A percentile compares a stretch with the other conserved stretches of the same genome.
Evolutionary conservation across 2,888 invertebrate species (phyloP).

Genomic region (Esperia sulphurella): DNA sequence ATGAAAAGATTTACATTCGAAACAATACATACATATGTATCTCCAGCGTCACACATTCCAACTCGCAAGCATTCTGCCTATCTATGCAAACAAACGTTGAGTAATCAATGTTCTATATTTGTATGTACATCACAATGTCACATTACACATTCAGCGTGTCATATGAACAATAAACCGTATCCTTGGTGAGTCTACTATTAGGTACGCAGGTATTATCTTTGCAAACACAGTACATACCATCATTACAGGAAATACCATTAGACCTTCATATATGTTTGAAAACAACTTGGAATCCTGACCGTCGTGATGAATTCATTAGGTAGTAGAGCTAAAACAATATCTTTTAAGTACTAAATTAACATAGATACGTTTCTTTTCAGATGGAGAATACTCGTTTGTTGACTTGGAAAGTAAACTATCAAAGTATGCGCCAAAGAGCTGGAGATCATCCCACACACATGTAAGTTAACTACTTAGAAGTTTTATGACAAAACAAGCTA

Average conservation of each 20-base stretch:
- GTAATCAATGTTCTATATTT: slow-evolving; percentile 44
- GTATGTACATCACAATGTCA: slow-evolving; percentile 33
- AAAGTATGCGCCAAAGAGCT: slow-evolving; percentile 97
- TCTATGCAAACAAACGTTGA: slow-evolving; percentile 41
- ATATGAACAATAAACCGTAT: slow-evolving; percentile 12
- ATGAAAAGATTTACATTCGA: not conserved
- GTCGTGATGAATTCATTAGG: too few species aligned
- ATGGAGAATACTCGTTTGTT: slow-evolving; percentile 97
- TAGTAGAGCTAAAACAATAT: too few species aligned
- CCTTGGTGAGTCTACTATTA: slow-evolving; percentile 8
- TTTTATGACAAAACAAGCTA: not conserved
- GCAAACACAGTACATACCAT: not conserved
- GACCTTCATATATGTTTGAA: not conserved
- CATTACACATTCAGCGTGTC: slow-evolving; percentile 14
- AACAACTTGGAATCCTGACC: not conserved
- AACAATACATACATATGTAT: not conserved
- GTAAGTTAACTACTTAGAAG: slow-evolving; percentile 76
- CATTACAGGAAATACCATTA: slow-evolving; percentile 1
- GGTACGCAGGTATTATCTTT: slow-evolving; percentile 8
- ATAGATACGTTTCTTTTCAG: slow-evolving; percentile 77
- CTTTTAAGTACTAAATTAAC: too few species aligned
- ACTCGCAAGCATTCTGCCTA: slow-evolving; percentile 34
- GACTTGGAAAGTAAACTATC: slow-evolving; percentile 96
- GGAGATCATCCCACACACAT: slow-evolving; percentile 96
- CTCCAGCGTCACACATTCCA: slow-evolving; percentile 10